Evolutionary conservation across 2,888 invertebrate species (phyloP), one percentile per base, ranked within the genome.

Genomic region (Cephalotes varians): DNA sequence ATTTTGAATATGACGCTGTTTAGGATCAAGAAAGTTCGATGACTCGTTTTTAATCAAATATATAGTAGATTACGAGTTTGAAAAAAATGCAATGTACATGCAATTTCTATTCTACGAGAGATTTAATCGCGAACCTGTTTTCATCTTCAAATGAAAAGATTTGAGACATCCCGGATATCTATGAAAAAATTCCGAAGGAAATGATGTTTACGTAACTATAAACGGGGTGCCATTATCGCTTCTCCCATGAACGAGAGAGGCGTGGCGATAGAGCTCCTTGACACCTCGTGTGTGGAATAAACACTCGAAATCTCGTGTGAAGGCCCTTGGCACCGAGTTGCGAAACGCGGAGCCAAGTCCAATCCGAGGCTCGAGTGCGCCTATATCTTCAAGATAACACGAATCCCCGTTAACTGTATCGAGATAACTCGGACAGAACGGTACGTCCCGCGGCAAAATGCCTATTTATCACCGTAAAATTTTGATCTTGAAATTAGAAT

Each of bases 301-400:
- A 76, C 76, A 76, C 76, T 76, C 67, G 67, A 76, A 67, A 67
- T 67, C 51, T 51, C 40, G 67, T 40, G 34, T 25, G 49, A 67
- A 71, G 77, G 44, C 56, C 71, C 71, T 79, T n/a, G 21, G 44
- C 18, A 51, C 25, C 60, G 79, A 9, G 51, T 80, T 79, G 60
- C 72, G 85, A 77, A 77, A 82, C 49, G 12, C 37, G 74, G 83
- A 88, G 72, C 82, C 73, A 67, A 71, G 87, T 85, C 86, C 82
- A 87, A 87, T 88, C 86, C 81, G 12, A 51, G 67, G 81, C 74
- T 88, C 87, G 83, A 87, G 88, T 84, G 73, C 71, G 83, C 25
- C 81, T 89, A 85, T 89, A 89, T 89, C 89, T 88, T 84, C 28
- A 69, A 87, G 89, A 89, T 89, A 89, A 89, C 88, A 60, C 82